A percentile compares a stretch with the other conserved stretches of the same genome.
Conservation (phyloP, 2,113 vertebrate genomes). For the Athene noctua region DNA sequence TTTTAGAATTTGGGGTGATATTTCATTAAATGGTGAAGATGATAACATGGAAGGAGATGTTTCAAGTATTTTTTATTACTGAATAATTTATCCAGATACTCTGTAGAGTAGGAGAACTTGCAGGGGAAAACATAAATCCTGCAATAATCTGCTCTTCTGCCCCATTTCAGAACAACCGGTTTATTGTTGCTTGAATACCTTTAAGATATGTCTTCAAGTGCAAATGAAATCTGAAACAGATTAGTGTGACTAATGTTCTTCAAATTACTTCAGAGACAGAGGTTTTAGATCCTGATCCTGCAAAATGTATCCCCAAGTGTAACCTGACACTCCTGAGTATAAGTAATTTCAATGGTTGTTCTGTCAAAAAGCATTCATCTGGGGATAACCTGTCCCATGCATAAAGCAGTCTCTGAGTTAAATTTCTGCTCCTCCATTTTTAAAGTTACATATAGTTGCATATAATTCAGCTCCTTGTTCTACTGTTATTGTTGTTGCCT, state of each 20-base stretch:
- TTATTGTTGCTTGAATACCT: neutral
- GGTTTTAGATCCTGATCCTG: neutral
- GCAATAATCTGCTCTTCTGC: neutral
- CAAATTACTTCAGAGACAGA: neutral
- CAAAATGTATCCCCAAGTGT: neutral
- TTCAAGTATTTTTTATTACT: neutral
- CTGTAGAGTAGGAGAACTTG: neutral
- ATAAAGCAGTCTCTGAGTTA: neutral
- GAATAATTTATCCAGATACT: neutral
- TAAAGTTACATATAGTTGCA: neutral
- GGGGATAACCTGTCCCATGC: neutral
- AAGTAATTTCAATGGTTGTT: neutral
- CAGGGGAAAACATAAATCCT: neutral
- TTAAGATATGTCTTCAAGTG: constrained; percentile 5
- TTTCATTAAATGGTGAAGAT: neutral
- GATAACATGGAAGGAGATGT: neutral
- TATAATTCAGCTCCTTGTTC: neutral
- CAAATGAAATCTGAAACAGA: constrained; percentile 35
- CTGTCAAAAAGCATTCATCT: neutral
- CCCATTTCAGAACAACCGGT: neutral
- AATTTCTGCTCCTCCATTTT: neutral
- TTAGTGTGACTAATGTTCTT: constrained; percentile 23
- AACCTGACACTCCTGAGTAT: neutral
- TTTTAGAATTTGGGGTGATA: neutral
- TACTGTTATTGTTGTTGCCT: neutral